Conservation (phyloP, 2,113 vertebrate species). For the Zosterops lateralis region DNA sequence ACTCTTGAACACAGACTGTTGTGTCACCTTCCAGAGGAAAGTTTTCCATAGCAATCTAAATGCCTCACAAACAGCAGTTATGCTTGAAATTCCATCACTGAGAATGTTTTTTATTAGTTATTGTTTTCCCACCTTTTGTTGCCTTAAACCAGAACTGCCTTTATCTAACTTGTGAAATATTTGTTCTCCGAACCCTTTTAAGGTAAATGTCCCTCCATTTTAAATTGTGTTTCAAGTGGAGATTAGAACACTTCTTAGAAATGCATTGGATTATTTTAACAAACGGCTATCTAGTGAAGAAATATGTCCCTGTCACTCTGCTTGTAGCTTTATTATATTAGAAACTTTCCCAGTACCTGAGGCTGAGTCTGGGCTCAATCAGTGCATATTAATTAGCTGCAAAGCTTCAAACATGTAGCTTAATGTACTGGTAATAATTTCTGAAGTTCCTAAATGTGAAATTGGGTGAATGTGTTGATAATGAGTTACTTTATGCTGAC, state of each 20-base stretch:
- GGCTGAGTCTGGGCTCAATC: neutral
- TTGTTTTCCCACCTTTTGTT: neutral
- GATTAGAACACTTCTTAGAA: conserved; percentile 20
- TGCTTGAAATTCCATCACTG: neutral
- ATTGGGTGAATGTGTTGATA: neutral
- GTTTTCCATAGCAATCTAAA: neutral
- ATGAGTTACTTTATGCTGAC: conserved; percentile 10
- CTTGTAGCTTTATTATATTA: neutral
- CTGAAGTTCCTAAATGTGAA: neutral
- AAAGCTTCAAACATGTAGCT: neutral
- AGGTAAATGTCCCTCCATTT: neutral
- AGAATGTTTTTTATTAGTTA: neutral
- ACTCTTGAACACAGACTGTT: neutral
- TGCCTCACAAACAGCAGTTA: neutral
- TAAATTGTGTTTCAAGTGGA: conserved; percentile 5
- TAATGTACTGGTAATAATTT: neutral
- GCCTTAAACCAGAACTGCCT: neutral
- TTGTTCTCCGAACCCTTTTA: neutral
- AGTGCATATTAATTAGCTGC: neutral
- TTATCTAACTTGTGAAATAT: neutral
- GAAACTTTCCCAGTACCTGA: neutral
- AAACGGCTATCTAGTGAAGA: conserved; percentile 19
- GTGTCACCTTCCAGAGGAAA: neutral
- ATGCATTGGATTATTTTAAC: conserved; percentile 1
- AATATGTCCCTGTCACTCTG: neutral